Conservation (phyloP, 2,888 invertebrate genomes). For the Latrodectus elegans region DNA sequence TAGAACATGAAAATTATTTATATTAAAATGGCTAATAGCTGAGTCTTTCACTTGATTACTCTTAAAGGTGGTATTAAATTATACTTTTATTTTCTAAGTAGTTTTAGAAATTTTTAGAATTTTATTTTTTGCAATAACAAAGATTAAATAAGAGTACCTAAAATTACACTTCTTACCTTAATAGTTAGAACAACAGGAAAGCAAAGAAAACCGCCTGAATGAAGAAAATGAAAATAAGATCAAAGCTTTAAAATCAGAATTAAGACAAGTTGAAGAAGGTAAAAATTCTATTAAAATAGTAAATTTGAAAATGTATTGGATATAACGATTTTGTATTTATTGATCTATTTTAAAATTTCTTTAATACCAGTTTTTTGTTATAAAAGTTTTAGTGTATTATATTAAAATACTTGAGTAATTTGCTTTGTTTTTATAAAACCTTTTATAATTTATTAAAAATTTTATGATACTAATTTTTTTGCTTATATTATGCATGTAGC, state of each 20-base stretch:
- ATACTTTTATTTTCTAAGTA: no score
- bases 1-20: no score
- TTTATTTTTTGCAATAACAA: no score
- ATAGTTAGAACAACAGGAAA: constrained; percentile 39
- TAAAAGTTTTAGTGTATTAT: background rate
- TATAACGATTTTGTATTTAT: no score
- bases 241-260: constrained; percentile 80
- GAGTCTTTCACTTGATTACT: no score
- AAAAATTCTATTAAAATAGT: background rate
- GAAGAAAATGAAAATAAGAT: constrained; percentile 80
- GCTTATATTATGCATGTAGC: background rate
- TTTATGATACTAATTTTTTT: background rate
- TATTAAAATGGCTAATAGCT: no score
- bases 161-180: background rate
- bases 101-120: no score
- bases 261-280: constrained; percentile 79
- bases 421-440: background rate
- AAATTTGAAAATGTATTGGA: background rate
- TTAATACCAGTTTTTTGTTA: background rate
- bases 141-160: no score
- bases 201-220: constrained; percentile 78
- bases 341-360: background rate
- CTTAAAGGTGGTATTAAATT: no score
- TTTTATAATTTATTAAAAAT: background rate
- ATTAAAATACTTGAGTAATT: background rate